Base-by-base conservation (phyloP, 2,113 vertebrate species). In the Sinocyclocheilus maitianheensis region DNA sequence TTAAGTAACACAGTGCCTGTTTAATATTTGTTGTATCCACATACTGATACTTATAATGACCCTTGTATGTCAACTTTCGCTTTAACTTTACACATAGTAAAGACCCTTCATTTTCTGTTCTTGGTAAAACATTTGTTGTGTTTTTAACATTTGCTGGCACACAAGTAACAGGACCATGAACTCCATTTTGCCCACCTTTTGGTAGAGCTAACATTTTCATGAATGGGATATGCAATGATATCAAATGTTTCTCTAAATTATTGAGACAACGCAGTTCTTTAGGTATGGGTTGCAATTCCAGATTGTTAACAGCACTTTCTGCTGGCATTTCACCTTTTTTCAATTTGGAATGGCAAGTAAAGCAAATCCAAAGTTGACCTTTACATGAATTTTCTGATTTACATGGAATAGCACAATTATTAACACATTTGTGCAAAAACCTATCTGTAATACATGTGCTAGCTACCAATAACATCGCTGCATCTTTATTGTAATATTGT, bases 31-130 rank as follows among this genome's bases (percentile, higher is more conserved):
- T 30, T 1, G 83, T 76, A 0, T 81, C 6, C 1, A 88, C 87
- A 81, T 55, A 76, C 14, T 67, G 24, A 20, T 81, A 85, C 46
- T 88, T 69, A 67, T 88, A 88, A 63, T 87, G 82, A 1, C 86
- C 76, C 40, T 84, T 84, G 34, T 80, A 82, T 26, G 77, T 85
- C 1, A 85, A n/a, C 14, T 85, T 88, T 0, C 67, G 7, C 18
- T 88, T 88, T 10, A 85, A 63, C 75, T 88, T 85, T 0, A 85
- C 34, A 65, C 2, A 46, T 22, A 87, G 34, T 16, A 85, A 46
- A 60, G 84, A 2, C 30, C 78, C 60, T 20, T 40, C 69, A 10
- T 3, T n/a, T 26, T 20, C 22, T n/a, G 37, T 83, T 16, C 82
- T 87, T 4, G 60, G 69, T 18, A 72, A 40, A 20, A 11, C 69